Percentiles rank a stretch among this genome's conserved stretches.
phyloP scores from a whole-genome alignment of 2,797 vertebrate species.

The Sebastes wilsoni region DNA sequence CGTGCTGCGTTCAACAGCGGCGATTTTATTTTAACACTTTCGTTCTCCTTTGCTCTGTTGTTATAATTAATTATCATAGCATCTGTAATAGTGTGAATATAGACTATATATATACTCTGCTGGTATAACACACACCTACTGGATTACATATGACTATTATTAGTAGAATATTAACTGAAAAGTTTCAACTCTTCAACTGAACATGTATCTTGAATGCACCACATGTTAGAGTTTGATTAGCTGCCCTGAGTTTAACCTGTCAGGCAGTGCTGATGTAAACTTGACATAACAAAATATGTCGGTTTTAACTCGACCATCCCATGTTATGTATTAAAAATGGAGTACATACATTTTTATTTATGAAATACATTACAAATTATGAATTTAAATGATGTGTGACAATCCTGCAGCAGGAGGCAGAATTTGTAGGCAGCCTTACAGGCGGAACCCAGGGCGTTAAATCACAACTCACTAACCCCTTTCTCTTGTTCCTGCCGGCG shows the following conservation, averaged over 20 bases:
- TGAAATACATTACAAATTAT: not conserved
- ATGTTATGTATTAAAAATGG: rapidly evolving
- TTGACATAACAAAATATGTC: not conserved
- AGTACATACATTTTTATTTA: rapidly evolving
- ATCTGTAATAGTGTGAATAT: not conserved
- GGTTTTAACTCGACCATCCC: not conserved
- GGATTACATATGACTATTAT: too few species aligned
- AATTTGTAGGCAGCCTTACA: not conserved
- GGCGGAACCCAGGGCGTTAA: not conserved
- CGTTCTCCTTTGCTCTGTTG: not conserved
- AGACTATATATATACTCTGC: not conserved
- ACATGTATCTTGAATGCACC: slow-evolving; percentile 38
- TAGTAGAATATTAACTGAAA: not conserved
- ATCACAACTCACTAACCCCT: too few species aligned
- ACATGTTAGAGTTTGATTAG: rapidly evolving
- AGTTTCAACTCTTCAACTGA: not conserved
- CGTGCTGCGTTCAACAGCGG: slow-evolving; percentile 18
- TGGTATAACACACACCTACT: not conserved
- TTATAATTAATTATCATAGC: not conserved
- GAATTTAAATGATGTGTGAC: rapidly evolving
- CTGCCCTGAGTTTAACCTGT: not conserved
- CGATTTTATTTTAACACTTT: too few species aligned
- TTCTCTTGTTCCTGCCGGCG: not conserved
- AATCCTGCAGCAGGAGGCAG: rapidly evolving
- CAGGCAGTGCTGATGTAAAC: not conserved